These are phyloP conservation scores for Microtus richardsoni DNA, from an alignment of 2,113 vertebrate genomes.

Conservation along the genomic window DNA sequence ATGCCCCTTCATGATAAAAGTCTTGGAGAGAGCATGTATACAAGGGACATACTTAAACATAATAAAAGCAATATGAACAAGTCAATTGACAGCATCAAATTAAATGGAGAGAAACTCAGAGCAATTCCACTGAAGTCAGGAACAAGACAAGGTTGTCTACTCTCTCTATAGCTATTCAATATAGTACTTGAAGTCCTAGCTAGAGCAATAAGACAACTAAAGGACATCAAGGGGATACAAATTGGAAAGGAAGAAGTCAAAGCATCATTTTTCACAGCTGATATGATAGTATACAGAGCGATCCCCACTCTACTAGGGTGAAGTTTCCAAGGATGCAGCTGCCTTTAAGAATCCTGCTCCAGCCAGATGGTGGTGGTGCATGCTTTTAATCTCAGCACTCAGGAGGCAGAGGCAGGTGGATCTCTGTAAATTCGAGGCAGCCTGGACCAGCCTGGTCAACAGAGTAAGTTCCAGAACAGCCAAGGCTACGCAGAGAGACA, in stretches of 20 bases:
- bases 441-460: no score
- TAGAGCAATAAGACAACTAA: background rate
- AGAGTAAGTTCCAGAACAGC: background rate
- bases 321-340: background rate
- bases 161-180: background rate
- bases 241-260: background rate
- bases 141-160: background rate
- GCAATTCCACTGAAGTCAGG: background rate
- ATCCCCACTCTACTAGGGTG: background rate
- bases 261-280: background rate
- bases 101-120: background rate
- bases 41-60: background rate
- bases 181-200: background rate
- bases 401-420: no score
- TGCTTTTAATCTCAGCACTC: no score
- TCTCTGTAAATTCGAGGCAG: no score
- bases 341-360: background rate
- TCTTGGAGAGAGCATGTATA: background rate
- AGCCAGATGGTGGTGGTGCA: no score
- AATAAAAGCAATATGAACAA: background rate
- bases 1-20: background rate
- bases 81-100: background rate
- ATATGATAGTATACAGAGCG: background rate
- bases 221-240: background rate
- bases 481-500: no score